Evolutionary conservation across 2,797 vertebrate genomes (phyloP), one percentile per base, ranked within the genome.

Genomic region (Darevskia nairensis): DNA sequence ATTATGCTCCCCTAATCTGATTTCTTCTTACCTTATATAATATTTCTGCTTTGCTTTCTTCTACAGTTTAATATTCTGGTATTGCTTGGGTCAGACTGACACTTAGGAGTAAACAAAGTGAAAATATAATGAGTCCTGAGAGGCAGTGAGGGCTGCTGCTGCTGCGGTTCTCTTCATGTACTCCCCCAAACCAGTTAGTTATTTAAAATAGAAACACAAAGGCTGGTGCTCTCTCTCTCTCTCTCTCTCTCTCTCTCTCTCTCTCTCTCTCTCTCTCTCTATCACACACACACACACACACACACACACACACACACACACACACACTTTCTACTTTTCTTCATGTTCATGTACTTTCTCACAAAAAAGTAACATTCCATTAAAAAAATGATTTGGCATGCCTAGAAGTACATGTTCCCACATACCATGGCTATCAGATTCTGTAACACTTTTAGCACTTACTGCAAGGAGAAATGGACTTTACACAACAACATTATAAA

Each of bases 81-180:
- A 82, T 64, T 82, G 86, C 69, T 87, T 61, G 76, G 44, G 55
- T 69, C 69, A 68, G 71, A 66, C 69, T 80, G 69, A 80, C 78
- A 80, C 83, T 87, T 84, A 84, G 76, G 39, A 80, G 86, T 84
- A 81, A 90, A 87, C 82, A 84, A 90, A 75, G 69, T 84, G 41
- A 87, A 87, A 80, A 85, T 76, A 61, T 89, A 89, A 89, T 89
- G 77, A 89, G 83, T 68, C 41, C 59, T 85, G 88, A 89, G 88
- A 85, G 69, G 44, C 29, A 68, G n/a, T 1, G 10, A 74, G n/a
- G 66, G 39, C n/a, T 86, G 79, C 68, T 89, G 79, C 55, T 89
- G 72, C 59, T 39, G 75, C 71, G 5, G 82, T 80, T 84, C 39
- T 83, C 69, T 78, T 77, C 55, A n/a, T 81, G 55, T 72, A 80